A percentile compares a stretch with the other conserved stretches of the same genome.
These are phyloP conservation scores for Oceanodroma tethys DNA, from an alignment of 2,113 vertebrate species.

Conservation along the genomic window DNA sequence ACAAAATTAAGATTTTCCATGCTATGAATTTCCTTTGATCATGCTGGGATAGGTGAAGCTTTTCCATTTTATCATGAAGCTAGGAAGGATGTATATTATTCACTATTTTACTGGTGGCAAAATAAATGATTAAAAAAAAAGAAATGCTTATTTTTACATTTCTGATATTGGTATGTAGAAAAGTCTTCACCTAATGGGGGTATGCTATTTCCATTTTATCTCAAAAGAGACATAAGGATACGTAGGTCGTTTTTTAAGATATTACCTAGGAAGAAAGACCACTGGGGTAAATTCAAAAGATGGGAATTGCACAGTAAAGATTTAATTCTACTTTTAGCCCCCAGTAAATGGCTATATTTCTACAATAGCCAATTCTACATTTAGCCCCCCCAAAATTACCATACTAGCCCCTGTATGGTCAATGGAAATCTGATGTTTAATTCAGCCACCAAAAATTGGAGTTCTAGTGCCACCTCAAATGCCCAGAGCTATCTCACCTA, in stretches of 20 bases:
- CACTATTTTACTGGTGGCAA: neutral
- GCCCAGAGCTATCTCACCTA: neutral
- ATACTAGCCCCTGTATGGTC: neutral
- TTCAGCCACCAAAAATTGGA: neutral
- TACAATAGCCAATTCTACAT: neutral
- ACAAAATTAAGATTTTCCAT: neutral
- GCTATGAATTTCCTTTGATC: neutral
- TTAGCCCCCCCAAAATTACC: neutral
- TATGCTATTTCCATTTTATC: neutral
- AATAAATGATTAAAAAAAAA: neutral
- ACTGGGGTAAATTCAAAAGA: neutral
- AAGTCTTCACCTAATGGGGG: neutral
- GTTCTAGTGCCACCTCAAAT: neutral
- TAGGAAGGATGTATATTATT: neutral
- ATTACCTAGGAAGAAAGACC: neutral
- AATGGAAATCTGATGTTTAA: neutral
- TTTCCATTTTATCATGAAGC: neutral
- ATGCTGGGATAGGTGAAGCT: neutral
- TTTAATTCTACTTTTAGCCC: neutral
- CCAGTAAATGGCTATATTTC: neutral
- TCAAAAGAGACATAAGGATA: neutral
- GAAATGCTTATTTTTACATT: neutral
- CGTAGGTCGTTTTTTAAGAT: neutral
- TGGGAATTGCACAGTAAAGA: neutral
- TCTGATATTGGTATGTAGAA: neutral